Evolutionary conservation across 2,113 vertebrate species (phyloP).

Genomic region (Callospermophilus lateralis): DNA sequence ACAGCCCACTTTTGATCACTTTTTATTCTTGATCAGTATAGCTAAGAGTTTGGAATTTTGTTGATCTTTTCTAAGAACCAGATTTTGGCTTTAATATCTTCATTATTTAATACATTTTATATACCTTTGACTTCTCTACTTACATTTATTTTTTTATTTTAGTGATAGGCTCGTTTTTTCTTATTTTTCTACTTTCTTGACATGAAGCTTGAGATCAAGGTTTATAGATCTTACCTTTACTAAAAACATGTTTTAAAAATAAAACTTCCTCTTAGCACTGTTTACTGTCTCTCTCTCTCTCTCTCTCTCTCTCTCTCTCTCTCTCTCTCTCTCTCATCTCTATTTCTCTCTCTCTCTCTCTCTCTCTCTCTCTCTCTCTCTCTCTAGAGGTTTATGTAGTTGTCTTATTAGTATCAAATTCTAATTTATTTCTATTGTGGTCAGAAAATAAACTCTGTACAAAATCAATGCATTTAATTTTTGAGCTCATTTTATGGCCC

Average conservation of each 20-base stretch:
- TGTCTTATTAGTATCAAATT: not conserved
- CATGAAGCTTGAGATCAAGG: not conserved
- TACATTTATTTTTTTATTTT: no score
- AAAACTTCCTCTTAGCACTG: not conserved
- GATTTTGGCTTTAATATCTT: no score
- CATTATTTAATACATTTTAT: no score
- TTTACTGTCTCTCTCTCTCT: not conserved
- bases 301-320: no score
- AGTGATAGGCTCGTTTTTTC: no score
- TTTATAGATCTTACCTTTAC: not conserved
- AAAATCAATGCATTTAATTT: not conserved
- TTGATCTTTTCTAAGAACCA: no score
- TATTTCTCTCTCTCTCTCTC: not conserved
- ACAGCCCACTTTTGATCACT: no score
- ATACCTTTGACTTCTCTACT: no score
- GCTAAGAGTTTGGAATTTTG: no score
- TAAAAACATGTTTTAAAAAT: not conserved
- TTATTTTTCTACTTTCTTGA: no score
- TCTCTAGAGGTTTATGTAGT: not conserved
- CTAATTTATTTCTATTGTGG: slow-evolving; percentile 7
- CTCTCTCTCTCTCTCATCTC: no score
- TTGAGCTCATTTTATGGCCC: not conserved
- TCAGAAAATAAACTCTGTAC: not conserved
- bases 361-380: not conserved
- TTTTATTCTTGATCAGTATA: no score